Percentiles rank a stretch among this genome's conserved stretches.
phyloP scores from a whole-genome alignment of 2,113 vertebrate species.

The human region DNA sequence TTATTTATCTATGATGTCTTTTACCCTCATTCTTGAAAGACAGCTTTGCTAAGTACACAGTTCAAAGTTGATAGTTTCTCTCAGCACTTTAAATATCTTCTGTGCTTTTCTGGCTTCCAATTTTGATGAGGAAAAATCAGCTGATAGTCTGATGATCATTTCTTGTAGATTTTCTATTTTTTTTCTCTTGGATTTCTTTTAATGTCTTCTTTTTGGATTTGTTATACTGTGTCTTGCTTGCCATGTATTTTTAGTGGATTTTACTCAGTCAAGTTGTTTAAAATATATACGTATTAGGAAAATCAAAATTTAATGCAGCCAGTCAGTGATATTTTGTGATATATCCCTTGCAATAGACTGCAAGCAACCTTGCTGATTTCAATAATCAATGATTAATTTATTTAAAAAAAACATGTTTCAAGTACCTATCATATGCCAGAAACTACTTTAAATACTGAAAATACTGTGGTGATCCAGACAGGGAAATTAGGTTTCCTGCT shows the following conservation, averaged over 20 bases:
- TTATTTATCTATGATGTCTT: slow-evolving; percentile 2
- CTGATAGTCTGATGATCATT: neutral
- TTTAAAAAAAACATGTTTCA: neutral
- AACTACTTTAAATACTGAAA: neutral
- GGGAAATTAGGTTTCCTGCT: neutral
- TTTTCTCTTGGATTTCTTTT: neutral
- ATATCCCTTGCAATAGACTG: slow-evolving; percentile 59
- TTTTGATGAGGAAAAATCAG: slow-evolving; percentile 21
- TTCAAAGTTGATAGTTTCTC: neutral
- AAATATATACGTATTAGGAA: slow-evolving; percentile 72
- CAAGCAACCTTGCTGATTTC: slow-evolving; percentile 58
- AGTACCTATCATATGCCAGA: neutral
- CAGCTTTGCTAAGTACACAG: neutral
- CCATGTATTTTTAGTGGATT: slow-evolving; percentile 23
- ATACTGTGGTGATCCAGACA: neutral
- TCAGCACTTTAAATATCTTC: neutral
- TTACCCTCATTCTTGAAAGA: slow-evolving; percentile 6
- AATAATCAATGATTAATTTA: slow-evolving; percentile 18
- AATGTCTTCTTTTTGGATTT: neutral
- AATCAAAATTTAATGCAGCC: slow-evolving; percentile 45
- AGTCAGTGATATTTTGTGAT: slow-evolving; percentile 68
- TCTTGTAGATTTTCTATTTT: neutral
- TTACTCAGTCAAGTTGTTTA: slow-evolving; percentile 64
- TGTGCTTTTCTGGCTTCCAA: neutral
- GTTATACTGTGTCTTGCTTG: neutral